Conservation (phyloP, 2,797 vertebrate species). For the Taenioides sp. region DNA sequence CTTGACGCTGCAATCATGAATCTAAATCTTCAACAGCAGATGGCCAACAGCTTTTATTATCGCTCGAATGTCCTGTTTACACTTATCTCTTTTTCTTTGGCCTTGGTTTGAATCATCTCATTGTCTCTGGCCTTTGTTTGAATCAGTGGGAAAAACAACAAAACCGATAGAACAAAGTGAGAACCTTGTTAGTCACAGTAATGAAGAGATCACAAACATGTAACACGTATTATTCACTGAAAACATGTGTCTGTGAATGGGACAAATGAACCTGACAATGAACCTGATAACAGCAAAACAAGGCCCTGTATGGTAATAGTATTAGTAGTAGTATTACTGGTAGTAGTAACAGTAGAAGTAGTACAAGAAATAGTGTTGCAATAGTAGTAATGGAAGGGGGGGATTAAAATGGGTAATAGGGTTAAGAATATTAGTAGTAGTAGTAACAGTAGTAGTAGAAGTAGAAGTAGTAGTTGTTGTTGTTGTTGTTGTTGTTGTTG, state of each 20-base stretch:
- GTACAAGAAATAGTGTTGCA: too few relatives aligned
- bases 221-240: background rate
- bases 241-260: background rate
- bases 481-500: too few relatives aligned
- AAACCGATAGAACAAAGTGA: background rate
- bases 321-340: too few relatives aligned
- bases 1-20: background rate
- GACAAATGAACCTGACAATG: background rate
- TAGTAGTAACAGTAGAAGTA: too few relatives aligned
- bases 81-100: background rate
- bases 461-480: too few relatives aligned
- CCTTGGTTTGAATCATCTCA: background rate
- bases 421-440: too few relatives aligned
- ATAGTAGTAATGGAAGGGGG: too few relatives aligned
- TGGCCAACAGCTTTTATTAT: background rate
- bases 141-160: background rate
- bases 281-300: background rate
- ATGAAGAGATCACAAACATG: background rate
- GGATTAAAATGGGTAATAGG: too few relatives aligned
- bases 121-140: too few relatives aligned
- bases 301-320: background rate
- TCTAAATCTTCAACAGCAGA: background rate
- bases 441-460: too few relatives aligned
- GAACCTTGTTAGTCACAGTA: background rate
- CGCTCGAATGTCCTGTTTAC: background rate